Conservation (phyloP, 2,113 vertebrate species). For the Vireo altiloquus region DNA sequence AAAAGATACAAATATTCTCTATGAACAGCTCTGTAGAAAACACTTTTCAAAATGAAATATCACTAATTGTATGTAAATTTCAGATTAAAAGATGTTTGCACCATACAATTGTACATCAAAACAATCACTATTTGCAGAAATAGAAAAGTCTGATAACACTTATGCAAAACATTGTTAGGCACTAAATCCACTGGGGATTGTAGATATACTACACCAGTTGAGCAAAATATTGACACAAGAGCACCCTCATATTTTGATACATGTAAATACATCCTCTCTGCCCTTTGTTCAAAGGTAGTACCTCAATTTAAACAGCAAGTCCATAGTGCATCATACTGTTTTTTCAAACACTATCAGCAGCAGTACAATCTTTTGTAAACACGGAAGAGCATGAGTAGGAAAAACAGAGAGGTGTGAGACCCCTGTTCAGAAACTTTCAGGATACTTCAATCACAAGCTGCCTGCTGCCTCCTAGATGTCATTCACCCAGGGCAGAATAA, state of each 20-base stretch:
- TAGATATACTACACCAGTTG: not conserved
- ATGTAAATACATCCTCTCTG: not conserved
- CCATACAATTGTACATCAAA: not conserved
- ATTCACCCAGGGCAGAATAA: not conserved
- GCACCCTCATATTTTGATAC: not conserved
- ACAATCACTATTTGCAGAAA: not conserved
- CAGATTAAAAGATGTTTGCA: not conserved
- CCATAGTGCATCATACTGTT: not conserved
- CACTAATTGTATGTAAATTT: not conserved
- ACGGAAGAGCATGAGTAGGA: not conserved
- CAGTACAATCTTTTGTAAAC: not conserved
- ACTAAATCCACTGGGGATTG: not conserved
- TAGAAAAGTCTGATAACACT: not conserved
- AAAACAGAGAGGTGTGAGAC: not conserved
- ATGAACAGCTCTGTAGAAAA: not conserved
- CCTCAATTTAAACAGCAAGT: not conserved
- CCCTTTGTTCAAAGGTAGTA: not conserved
- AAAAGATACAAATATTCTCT: not conserved
- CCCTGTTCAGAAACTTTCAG: not conserved
- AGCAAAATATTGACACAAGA: not conserved
- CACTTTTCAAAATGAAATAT: not conserved
- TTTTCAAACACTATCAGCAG: not conserved
- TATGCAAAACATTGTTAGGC: not conserved
- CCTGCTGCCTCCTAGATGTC: not conserved
- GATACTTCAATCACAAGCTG: not conserved